Conservation (phyloP, 2,797 vertebrate genomes). For the Pseudochirops cupreus region DNA sequence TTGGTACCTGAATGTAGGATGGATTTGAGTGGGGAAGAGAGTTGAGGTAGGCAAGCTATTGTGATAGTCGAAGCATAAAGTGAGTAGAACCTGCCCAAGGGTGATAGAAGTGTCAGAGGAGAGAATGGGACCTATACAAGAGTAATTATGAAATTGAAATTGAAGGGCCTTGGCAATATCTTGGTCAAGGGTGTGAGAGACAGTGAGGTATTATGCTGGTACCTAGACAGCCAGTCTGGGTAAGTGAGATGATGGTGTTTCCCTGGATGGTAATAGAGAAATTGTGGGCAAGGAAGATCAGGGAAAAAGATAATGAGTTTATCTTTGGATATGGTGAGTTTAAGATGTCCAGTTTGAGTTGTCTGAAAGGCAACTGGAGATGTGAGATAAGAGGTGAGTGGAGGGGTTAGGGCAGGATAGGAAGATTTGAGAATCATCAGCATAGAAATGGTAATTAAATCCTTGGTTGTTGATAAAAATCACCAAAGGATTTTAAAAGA, state of each 20-base stretch:
- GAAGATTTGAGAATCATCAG: neutral
- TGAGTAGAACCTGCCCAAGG: neutral
- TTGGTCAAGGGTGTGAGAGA: no score
- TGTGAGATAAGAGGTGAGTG: neutral
- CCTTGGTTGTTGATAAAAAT: neutral
- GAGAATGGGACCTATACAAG: no score
- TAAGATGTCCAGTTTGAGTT: neutral
- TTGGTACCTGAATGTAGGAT: neutral
- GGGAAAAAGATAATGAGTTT: neutral
- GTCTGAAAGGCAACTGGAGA: neutral
- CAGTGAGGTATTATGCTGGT: no score
- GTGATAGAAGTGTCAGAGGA: neutral
- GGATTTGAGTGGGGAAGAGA: neutral
- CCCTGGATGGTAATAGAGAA: no score
- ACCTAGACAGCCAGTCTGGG: no score
- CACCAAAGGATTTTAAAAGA: neutral
- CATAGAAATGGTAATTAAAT: neutral
- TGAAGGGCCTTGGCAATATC: no score
- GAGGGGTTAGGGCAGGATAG: neutral
- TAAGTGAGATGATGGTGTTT: no score
- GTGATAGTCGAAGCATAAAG: neutral
- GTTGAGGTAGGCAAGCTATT: neutral
- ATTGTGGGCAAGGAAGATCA: no score
- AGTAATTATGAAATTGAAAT: no score
- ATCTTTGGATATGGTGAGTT: neutral